Percentiles rank a stretch among this genome's conserved stretches.
These are phyloP conservation scores for Pelmatolapia mariae DNA, from an alignment of 2,113 vertebrate species.

Conservation along the genomic window DNA sequence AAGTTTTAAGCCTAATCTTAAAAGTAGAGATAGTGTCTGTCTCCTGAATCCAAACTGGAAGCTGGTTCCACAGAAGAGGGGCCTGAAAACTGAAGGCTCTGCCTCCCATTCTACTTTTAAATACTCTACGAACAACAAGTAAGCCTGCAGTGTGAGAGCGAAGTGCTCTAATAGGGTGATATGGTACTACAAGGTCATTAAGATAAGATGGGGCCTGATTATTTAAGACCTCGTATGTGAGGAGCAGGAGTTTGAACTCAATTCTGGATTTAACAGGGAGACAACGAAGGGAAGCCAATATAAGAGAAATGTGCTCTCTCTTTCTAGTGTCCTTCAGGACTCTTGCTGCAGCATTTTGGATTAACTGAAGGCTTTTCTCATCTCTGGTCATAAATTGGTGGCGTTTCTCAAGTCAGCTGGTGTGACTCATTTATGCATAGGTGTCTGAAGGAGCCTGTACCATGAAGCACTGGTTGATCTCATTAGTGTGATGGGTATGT, in stretches of 20 bases:
- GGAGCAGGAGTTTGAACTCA: background rate
- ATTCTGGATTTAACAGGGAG: background rate
- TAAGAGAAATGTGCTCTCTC: background rate
- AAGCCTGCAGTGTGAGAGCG: rapidly evolving
- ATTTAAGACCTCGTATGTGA: rapidly evolving
- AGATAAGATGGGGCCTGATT: background rate
- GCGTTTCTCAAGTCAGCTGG: background rate
- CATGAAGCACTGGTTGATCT: background rate
- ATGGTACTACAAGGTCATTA: background rate
- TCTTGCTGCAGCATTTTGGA: background rate
- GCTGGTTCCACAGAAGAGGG: background rate
- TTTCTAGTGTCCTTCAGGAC: background rate
- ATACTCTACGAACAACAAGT: background rate
- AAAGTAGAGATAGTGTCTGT: background rate
- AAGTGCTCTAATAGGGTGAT: background rate
- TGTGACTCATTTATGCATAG: background rate
- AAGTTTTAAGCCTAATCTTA: rapidly evolving
- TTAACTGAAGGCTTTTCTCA: background rate
- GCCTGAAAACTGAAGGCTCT: background rate
- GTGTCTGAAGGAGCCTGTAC: background rate
- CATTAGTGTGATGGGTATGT: background rate
- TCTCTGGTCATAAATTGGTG: background rate
- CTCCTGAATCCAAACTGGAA: background rate
- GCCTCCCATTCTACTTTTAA: background rate
- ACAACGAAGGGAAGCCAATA: background rate